phyloP scores from a whole-genome alignment of 2,888 invertebrate genomes.

The Chrysolina americana region DNA sequence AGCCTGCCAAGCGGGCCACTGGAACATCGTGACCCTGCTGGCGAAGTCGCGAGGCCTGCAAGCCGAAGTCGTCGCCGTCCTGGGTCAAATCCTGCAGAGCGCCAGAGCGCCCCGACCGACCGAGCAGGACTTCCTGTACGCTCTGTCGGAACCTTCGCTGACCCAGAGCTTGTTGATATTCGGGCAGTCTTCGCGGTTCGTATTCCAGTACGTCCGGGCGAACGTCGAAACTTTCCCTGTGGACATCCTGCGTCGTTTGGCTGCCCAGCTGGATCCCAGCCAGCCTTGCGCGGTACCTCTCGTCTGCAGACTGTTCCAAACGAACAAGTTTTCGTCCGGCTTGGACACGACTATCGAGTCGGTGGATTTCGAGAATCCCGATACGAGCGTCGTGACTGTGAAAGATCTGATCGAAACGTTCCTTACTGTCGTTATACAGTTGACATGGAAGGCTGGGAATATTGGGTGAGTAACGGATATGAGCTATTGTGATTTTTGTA shows the following conservation, averaged over 20 bases:
- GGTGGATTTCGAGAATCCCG: constrained; percentile 66
- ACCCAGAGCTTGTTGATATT: constrained; percentile 65
- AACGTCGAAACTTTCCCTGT: constrained; percentile 62
- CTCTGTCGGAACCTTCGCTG: constrained; percentile 66
- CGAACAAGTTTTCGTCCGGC: constrained; percentile 66
- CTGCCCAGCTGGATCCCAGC: constrained; percentile 76
- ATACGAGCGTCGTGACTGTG: constrained; percentile 58
- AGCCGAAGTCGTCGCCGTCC: constrained; percentile 73
- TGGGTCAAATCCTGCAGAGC: constrained; percentile 71
- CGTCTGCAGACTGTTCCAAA: constrained; percentile 65
- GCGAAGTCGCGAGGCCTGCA: constrained; percentile 72
- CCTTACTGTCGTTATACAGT: constrained; percentile 69
- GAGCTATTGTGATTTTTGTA: too few species aligned
- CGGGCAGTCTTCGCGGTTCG: constrained; percentile 62
- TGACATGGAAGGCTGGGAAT: constrained; percentile 67
- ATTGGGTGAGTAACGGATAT: constrained; percentile 53
- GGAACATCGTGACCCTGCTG: constrained; percentile 73
- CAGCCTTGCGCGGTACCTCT: constrained; percentile 71
- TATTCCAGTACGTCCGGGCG: constrained; percentile 63
- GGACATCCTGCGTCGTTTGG: constrained; percentile 69
- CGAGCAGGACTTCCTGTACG: constrained; percentile 63
- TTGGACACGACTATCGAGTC: constrained; percentile 72
- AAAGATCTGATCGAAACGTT: constrained; percentile 73
- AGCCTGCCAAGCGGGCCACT: constrained; percentile 76
- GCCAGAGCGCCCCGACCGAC: constrained; percentile 59